These are phyloP conservation scores for Rosalia funebris DNA, from an alignment of 2,888 invertebrate genomes.

Conservation along the genomic window DNA sequence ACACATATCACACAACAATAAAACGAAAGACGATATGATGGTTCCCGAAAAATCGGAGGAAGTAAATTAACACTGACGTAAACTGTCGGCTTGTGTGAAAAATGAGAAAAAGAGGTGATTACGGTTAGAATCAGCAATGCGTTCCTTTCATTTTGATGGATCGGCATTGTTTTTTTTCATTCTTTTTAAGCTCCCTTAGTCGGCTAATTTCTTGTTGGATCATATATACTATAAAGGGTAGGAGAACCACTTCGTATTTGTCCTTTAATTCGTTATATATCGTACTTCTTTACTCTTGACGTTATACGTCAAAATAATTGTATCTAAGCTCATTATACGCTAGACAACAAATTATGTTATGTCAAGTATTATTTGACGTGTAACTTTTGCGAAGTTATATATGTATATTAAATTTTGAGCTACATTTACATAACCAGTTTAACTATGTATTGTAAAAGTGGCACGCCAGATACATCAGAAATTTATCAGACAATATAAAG, in stretches of 20 bases:
- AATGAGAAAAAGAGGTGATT: slow-evolving; percentile 35
- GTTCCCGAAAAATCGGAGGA: slow-evolving; percentile 25
- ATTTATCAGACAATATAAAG: no score
- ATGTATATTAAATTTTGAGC: no score
- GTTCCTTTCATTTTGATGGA: slow-evolving; percentile 35
- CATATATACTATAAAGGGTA: not conserved
- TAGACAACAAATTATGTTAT: no score
- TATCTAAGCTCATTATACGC: no score
- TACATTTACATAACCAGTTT: no score
- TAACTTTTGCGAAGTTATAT: no score
- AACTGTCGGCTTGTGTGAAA: slow-evolving; percentile 34
- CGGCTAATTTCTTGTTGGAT: not conserved
- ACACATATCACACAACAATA: slow-evolving; percentile 15
- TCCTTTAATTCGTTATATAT: not conserved
- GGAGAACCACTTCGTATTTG: not conserved
- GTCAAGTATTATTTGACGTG: no score
- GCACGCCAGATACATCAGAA: no score
- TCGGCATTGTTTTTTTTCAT: slow-evolving; percentile 28
- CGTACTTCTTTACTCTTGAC: not conserved
- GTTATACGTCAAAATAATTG: no score
- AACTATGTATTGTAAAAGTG: no score
- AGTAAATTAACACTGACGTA: slow-evolving; percentile 31
- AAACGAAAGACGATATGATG: slow-evolving; percentile 27
- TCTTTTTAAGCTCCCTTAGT: not conserved
- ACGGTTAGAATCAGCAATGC: slow-evolving; percentile 32